These are phyloP conservation scores for human DNA, from an alignment of 2,113 vertebrate species.

Conservation along the genomic window DNA sequence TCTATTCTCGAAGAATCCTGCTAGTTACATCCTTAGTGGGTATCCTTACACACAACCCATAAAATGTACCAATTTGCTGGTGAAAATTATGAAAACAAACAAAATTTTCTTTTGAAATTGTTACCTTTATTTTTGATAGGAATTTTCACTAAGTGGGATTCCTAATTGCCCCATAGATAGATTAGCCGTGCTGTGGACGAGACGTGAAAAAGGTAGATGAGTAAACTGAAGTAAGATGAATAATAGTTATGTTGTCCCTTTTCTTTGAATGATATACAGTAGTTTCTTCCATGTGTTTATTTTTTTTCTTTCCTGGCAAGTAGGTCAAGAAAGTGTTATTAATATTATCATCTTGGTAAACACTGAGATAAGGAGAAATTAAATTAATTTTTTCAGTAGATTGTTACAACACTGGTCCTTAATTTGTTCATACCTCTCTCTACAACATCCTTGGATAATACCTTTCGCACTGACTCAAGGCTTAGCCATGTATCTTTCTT, in stretches of 20 bases:
- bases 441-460: background rate
- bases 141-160: background rate
- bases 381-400: background rate
- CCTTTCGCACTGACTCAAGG: background rate
- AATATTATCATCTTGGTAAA: background rate
- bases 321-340: background rate
- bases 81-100: background rate
- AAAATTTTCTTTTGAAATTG: slow-evolving; percentile 18
- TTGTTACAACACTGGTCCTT: background rate
- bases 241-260: background rate
- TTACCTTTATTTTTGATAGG: background rate
- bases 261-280: background rate
- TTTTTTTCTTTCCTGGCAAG: background rate
- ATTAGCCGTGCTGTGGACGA: background rate
- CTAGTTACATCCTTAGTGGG: background rate
- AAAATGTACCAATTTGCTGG: background rate
- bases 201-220: background rate
- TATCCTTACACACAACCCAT: background rate
- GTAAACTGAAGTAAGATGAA: background rate
- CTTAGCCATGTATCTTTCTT: background rate
- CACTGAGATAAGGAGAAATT: slow-evolving; percentile 5
- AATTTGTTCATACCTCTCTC: background rate
- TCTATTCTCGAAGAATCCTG: background rate
- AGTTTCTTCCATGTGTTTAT: background rate
- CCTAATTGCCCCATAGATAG: background rate